Percentiles rank a stretch among this genome's conserved stretches.
Conservation (phyloP, 2,797 vertebrate species). For the Gambusia yucatana region DNA sequence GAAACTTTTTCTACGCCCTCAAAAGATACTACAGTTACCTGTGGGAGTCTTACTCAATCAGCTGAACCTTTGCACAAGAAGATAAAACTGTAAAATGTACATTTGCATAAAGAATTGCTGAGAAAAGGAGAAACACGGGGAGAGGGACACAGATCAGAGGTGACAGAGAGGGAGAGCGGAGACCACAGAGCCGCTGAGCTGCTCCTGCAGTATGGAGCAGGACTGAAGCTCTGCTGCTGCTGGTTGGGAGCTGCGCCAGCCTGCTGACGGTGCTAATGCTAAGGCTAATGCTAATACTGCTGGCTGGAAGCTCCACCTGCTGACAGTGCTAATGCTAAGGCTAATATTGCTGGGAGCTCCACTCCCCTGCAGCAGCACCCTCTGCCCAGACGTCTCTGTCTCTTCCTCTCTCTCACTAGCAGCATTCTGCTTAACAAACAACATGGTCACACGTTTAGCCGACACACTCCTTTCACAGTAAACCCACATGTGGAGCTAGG, state of each 20-base stretch:
- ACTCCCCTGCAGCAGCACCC: constrained; percentile 31
- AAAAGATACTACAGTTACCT: constrained; percentile 20
- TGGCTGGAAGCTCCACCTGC: constrained; percentile 47
- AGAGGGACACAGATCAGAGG: constrained; percentile 15
- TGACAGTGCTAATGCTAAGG: constrained; percentile 28
- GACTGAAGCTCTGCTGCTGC: constrained; percentile 41
- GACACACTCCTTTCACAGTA: neutral
- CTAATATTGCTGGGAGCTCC: constrained; percentile 37
- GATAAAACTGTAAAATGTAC: constrained; percentile 19
- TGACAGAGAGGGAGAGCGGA: constrained; percentile 21
- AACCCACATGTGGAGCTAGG: constrained; percentile 8
- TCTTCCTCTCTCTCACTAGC: constrained; percentile 32
- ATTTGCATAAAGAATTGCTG: constrained; percentile 51
- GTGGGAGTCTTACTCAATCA: constrained; percentile 22
- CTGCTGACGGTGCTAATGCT: constrained; percentile 29
- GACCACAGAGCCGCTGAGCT: constrained; percentile 48
- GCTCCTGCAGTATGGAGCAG: constrained; percentile 54
- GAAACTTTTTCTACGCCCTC: neutral
- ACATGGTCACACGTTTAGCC: neutral
- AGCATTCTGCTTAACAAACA: constrained; percentile 19
- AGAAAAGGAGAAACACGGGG: constrained; percentile 14
- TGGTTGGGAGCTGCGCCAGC: constrained; percentile 47
- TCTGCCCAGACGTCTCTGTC: constrained; percentile 30
- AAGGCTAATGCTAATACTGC: constrained; percentile 22
- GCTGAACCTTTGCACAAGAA: neutral